Base-by-base conservation (phyloP, 2,888 invertebrate genomes). In the Spodoptera exigua region DNA sequence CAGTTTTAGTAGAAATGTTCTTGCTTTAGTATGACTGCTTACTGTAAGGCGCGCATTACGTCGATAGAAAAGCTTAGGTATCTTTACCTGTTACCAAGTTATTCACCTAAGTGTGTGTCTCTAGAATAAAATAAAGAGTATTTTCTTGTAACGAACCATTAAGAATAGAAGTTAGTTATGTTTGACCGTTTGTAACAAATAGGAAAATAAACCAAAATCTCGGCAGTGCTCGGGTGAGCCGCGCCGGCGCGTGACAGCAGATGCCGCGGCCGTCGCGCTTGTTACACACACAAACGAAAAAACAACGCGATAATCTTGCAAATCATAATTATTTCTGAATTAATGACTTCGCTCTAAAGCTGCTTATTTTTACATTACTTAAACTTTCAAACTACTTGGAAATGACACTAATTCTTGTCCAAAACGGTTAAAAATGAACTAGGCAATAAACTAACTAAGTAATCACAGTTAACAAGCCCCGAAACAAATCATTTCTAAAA, bases 281-380 rank as follows among this genome's bases (percentile, higher is more conserved):
- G 58, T 76, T 76, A 71, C 60, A 74, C 76, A 64, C 37, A 67
- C 53, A 56, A 49, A 64, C 51, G 62, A 73, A 75, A 66, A 76
- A 69, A 51, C 11, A 34, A 49, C 36, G 44, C 49, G 16, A 47
- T 62, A 65, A 65, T 63, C 68, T 64, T 27, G 45, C 55, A 66
- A 72, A 64, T 61, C 49, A 62, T 60, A n/a, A n/a, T n/a, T n/a
- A 57, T 51, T 70, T 47, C 69, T 61, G 57, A 60, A 75, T 75
- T 75, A 66, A 75, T 70, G 64, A 58, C 61, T 48, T 47, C 41
- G 35, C 61, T 27, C 46, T 52, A 17, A 47, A 51, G 47, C 47
- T 41, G 43, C 54, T 49, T 40, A 45, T 44, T 52, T 58, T 51
- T 60, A 58, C 60, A 36, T 64, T 58, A 27, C 27, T 1, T 9